Evolutionary conservation across 2,797 vertebrate genomes (phyloP), one percentile per base, ranked within the genome.

Genomic region (Acipenser ruthenus): DNA sequence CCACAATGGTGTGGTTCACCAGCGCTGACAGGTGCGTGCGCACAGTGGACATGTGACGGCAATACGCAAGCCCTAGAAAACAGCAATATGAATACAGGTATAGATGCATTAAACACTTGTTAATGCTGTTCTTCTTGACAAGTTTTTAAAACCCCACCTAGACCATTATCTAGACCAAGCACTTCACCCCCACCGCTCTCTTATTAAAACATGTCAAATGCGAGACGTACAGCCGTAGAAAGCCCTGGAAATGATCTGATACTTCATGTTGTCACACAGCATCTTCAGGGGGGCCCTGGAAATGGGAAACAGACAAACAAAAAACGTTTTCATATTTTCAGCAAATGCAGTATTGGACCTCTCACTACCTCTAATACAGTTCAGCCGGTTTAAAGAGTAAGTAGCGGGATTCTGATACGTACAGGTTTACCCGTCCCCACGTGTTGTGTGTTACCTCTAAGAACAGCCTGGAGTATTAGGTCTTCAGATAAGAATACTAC

Each of bases 181-280:
- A 37, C 23, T 37, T 37, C 37, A 37, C 23, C 23, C 23, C 23
- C 23, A 37, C 23, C 23, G 23, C 23, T 37, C 23, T 37, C 23
- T 23, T 37, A 37, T 37, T 37, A 37, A 37, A 37, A 37, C 23
- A 37, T 37, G 23, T 37, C 23, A 37, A 37, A 37, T 37, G 23
- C 2, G 23, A 37, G 23, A 94, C 95, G 68, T 86, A 99, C 97
- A 99, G 81, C 96, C 96, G 1, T 99, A 99, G 87, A 99, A 99
- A 0, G 97, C 97, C 68, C 97, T 86, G 69, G 96, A 99, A 75
- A 99, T 95, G 82, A 99, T 99, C 84, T 98, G 96, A 84, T 97
- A 93, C 87, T 99, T 99, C 97, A 99, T 99, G 68, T 95, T 99
- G 89, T 99, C 97, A 74, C 97, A 99, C 63, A 99, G 91, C 71